Percentiles rank a stretch among this genome's conserved stretches.
These are phyloP conservation scores for Decapterus maruadsi DNA, from an alignment of 2,797 vertebrate genomes.

Conservation along the genomic window DNA sequence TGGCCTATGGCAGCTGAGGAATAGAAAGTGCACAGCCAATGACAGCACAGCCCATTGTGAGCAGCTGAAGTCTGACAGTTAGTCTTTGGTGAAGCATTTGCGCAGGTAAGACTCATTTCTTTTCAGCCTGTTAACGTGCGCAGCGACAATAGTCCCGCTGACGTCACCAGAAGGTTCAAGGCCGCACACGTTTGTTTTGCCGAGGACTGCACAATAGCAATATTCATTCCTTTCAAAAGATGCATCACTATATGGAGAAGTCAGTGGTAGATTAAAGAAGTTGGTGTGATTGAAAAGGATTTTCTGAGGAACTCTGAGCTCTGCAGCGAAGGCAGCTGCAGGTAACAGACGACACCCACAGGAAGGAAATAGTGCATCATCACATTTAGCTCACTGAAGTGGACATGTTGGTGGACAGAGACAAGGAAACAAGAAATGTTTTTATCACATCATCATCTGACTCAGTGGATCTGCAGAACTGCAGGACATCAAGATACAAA, in stretches of 20 bases:
- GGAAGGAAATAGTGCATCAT: too few species aligned
- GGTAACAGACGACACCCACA: too few species aligned
- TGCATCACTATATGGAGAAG: neutral
- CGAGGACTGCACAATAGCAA: slow-evolving; percentile 28
- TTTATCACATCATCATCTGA: too few species aligned
- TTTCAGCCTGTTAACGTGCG: slow-evolving; percentile 44
- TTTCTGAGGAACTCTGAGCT: neutral
- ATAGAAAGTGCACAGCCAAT: slow-evolving; percentile 48
- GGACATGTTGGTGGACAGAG: too few species aligned
- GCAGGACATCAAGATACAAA: too few species aligned
- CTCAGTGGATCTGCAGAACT: too few species aligned
- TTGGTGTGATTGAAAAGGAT: neutral
- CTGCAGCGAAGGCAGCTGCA: too few species aligned
- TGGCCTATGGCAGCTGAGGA: slow-evolving; percentile 33
- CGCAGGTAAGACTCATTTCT: slow-evolving; percentile 56
- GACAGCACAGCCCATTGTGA: slow-evolving; percentile 32
- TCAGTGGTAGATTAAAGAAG: neutral
- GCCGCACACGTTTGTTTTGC: slow-evolving; percentile 45
- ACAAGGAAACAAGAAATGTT: too few species aligned
- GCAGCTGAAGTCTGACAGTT: slow-evolving; percentile 17
- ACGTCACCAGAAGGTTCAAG: slow-evolving; percentile 58
- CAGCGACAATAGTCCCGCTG: slow-evolving; percentile 25
- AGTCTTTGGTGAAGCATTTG: slow-evolving; percentile 48
- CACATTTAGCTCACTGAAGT: too few species aligned
- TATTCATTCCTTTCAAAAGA: slow-evolving; percentile 10